Base-by-base conservation (phyloP, 2,888 invertebrate species). In the Danaus chrysippus region DNA sequence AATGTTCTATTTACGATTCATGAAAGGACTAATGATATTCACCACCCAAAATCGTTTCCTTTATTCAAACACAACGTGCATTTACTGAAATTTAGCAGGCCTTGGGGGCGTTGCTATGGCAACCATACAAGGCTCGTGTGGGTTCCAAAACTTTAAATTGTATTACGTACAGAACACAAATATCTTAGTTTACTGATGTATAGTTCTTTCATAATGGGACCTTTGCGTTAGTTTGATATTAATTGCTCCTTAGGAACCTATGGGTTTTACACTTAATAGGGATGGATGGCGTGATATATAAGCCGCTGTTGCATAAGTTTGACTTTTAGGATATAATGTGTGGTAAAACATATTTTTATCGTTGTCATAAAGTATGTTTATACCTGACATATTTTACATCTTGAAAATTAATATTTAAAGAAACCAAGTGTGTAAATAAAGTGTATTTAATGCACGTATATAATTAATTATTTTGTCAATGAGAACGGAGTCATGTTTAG, bases 71-170 rank as follows among this genome's bases (percentile, higher is more conserved):
- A 68, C 79, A 81, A 81, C 78, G 75, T 76, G 84, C 82, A 82
- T 83, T 88, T 86, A 80, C 85, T 79, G 82, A 81, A 87, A 85
- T 83, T 86, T 82, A 76, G 82, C 78, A 75, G 77, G 79, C 74
- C 78, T 71, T 64, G 64, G 69, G 91, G 91, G 90, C 73, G 90
- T 91, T 90, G 80, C 91, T 69, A 87, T 89, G 77, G 80, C 77
- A 80, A 91, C 89, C 75, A 80, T 82, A 77, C 81, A 76, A 86
- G 86, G 83, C 87, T 87, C 87, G 87, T 88, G 86, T 89, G 89
- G 84, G 84, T 81, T 83, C 77, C 78, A 81, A 85, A 87, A 88
- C 87, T 90, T 90, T 90, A 89, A 91, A 90, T 89, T 89, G 87
- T 84, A 87, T 89, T 89, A 85, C 82, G 80, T 78, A 74, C 76